Percentiles rank a stretch among this genome's conserved stretches.
phyloP scores from a whole-genome alignment of 2,797 vertebrate species.

The Falco peregrinus region DNA sequence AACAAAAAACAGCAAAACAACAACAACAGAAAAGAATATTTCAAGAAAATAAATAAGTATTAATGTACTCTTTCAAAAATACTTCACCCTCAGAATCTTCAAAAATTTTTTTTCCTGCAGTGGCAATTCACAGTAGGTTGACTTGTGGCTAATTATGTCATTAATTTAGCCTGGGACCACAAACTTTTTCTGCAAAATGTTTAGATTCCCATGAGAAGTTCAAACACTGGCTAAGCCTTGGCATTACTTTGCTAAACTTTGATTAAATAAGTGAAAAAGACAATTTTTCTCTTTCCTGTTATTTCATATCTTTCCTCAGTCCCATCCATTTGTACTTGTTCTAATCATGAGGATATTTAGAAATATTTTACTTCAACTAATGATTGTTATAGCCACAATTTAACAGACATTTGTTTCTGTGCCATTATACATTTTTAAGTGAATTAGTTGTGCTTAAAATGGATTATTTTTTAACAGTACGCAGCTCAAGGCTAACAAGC shows the following conservation, averaged over 20 bases:
- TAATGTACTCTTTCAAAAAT: neutral
- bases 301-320: neutral
- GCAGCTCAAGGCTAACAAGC: neutral
- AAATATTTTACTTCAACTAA: neutral
- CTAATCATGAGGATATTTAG: neutral
- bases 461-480: neutral
- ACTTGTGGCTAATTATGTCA: neutral
- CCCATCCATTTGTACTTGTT: neutral
- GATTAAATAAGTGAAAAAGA: conserved; percentile 10
- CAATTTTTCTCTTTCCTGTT: neutral
- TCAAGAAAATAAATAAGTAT: neutral
- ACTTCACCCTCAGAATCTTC: neutral
- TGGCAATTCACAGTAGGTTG: neutral
- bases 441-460: neutral
- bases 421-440: neutral
- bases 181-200: neutral
- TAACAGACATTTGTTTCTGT: neutral
- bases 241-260: neutral
- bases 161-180: neutral
- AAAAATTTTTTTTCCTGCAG: neutral
- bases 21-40: neutral
- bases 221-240: neutral
- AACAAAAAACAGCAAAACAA: neutral
- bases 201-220: neutral
- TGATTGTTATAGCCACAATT: neutral